Base-by-base conservation (phyloP, 1,140 invertebrate species). In the Leptinotarsa defecta region DNA sequence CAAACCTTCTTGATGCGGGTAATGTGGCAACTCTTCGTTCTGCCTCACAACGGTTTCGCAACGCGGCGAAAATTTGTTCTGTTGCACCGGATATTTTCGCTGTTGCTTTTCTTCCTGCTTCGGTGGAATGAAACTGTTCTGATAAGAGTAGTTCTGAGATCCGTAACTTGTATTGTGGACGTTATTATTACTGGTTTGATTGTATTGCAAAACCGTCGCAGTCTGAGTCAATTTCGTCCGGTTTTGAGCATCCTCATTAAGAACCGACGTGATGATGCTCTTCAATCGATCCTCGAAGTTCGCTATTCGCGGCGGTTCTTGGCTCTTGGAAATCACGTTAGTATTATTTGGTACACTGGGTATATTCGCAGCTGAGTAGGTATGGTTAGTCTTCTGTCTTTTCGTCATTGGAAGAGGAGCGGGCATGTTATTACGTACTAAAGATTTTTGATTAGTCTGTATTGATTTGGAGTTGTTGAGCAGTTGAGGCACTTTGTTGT, bases 231-330 rank as follows among this genome's bases (percentile, higher is more conserved):
- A 80, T 73, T 76, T 77, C 2, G 71, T 70, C 22, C 83, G 74
- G 68, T 80, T 83, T 74, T 83, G 82, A 74, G 92, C 90, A 84
- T 96, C 94, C 83, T 96, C 95, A 84, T 96, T 96, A 4, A 97
- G 85, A 20, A 95, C 94, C 57, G 93, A 95, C 4, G 95, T 96
- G 71, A 97, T 96, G 68, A 97, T 96, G 84, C 93, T 95, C 85
- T 96, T 96, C 4, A 97, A 87, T n/a, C 95, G 88, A 85, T 96
- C 95, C 84, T 97, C 95, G 83, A 95, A 96, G 85, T 96, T 95
- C 22, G 92, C 92, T 24, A 95, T 93, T 81, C 93, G 91, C 0
- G 93, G 94, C 17, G 94, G 92, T 84, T 95, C 93, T 80, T 93
- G 92, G 68, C 64, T 76, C 79, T 76, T 79, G 73, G 19, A 65